Evolutionary conservation across 2,797 vertebrate species (phyloP).

Genomic region (Lophotriccus pileatus): DNA sequence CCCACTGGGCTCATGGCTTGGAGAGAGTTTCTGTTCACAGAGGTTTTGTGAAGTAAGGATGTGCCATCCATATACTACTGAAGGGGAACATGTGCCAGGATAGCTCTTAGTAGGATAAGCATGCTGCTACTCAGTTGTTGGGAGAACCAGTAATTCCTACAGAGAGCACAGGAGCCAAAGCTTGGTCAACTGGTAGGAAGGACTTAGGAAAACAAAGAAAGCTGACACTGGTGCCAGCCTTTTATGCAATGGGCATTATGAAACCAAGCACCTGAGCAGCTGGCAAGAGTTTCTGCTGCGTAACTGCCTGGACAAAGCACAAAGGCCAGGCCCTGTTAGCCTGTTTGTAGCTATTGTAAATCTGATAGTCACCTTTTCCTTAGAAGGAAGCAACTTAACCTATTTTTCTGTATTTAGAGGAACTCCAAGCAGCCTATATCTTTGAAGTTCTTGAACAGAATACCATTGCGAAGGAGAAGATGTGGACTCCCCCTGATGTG

Average conservation of each 20-base stretch:
- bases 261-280: conserved; percentile 1
- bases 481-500: neutral
- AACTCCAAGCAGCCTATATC: neutral
- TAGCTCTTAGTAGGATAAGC: neutral
- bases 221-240: neutral
- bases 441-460: neutral
- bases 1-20: neutral
- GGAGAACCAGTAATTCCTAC: neutral
- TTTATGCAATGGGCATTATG: neutral
- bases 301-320: neutral
- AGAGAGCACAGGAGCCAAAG: neutral
- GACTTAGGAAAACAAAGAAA: neutral
- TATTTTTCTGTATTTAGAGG: neutral
- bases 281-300: neutral
- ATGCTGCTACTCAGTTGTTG: neutral
- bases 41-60: neutral
- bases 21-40: neutral
- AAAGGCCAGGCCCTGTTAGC: neutral
- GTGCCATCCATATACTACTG: neutral
- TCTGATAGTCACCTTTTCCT: neutral
- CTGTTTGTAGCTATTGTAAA: neutral
- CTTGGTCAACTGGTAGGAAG: neutral
- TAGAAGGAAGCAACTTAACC: neutral
- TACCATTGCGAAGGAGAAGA: neutral
- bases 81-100: neutral